These are phyloP conservation scores for Julus scandinavius DNA, from an alignment of 2,888 invertebrate genomes.

Conservation along the genomic window DNA sequence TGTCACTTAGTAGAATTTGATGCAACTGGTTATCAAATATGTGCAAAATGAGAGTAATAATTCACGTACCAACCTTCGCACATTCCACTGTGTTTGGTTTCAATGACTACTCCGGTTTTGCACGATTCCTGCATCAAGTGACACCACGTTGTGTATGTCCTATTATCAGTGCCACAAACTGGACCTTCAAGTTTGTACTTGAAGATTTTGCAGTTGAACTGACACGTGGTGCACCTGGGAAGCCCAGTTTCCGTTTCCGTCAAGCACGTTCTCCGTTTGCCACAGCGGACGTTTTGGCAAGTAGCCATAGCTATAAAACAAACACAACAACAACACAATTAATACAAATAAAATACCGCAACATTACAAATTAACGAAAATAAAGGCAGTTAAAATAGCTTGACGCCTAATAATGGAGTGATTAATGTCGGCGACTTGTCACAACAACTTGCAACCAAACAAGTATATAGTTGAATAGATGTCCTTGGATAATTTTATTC, in stretches of 20 bases:
- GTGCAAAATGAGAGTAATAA: background rate
- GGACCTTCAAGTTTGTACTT: slow-evolving; percentile 60
- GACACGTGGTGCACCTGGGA: slow-evolving; percentile 79
- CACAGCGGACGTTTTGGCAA: slow-evolving; percentile 76
- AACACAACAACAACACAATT: slow-evolving; percentile 20
- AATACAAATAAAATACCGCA: background rate
- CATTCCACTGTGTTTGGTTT: slow-evolving; percentile 73
- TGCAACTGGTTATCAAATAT: background rate
- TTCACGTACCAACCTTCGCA: slow-evolving; percentile 60
- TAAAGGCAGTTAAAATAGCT: background rate
- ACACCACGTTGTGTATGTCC: slow-evolving; percentile 81
- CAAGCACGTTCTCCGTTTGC: slow-evolving; percentile 76
- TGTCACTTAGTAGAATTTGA: background rate
- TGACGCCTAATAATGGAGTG: background rate
- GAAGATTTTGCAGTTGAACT: slow-evolving; percentile 58
- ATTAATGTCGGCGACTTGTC: background rate
- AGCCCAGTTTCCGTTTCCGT: slow-evolving; percentile 73
- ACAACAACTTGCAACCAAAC: too few species aligned
- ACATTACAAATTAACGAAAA: background rate
- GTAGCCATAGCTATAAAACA: slow-evolving; percentile 72
- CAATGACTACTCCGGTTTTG: slow-evolving; percentile 76
- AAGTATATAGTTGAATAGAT: too few species aligned
- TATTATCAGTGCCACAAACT: slow-evolving; percentile 79
- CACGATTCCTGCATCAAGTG: slow-evolving; percentile 83
- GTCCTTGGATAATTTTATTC: too few species aligned